Percentiles rank a stretch among this genome's conserved stretches.
Conservation (phyloP, 2,797 vertebrate species). For the Rallus crepitans region DNA sequence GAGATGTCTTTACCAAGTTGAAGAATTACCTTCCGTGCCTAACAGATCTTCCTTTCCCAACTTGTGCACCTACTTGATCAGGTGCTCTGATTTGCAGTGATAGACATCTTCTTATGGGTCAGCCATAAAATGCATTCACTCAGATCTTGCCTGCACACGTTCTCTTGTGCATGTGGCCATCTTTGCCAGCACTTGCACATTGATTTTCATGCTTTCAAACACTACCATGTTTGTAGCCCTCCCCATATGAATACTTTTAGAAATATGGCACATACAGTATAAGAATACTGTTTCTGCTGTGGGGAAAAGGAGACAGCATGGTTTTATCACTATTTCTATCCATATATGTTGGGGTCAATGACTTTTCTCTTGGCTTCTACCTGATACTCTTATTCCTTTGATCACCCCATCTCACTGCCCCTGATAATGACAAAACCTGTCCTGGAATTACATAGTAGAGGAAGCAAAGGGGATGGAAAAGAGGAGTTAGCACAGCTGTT, state of each 20-base stretch:
- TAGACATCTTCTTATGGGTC: not conserved
- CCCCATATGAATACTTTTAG: not conserved
- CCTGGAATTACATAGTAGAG: slow-evolving; percentile 8
- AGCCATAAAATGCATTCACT: not conserved
- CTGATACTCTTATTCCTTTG: not conserved
- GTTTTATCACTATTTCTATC: not conserved
- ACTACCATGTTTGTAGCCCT: not conserved
- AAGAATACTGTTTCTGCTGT: not conserved
- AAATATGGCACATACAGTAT: not conserved
- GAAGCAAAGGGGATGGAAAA: not conserved
- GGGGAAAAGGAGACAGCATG: not conserved
- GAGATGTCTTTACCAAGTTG: not conserved
- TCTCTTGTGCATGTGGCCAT: not conserved
- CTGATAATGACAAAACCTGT: not conserved
- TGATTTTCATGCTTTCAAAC: not conserved
- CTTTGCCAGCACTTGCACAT: not conserved
- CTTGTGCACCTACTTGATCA: not conserved
- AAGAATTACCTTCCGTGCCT: not conserved
- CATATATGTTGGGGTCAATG: not conserved
- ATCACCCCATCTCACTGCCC: not conserved
- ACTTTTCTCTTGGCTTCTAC: not conserved
- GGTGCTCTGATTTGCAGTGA: not conserved
- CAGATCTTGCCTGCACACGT: not conserved
- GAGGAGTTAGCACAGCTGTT: slow-evolving; percentile 41
- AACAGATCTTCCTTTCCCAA: not conserved